These are phyloP conservation scores for Gopherus evgoodei DNA, from an alignment of 2,113 vertebrate species.

Conservation along the genomic window DNA sequence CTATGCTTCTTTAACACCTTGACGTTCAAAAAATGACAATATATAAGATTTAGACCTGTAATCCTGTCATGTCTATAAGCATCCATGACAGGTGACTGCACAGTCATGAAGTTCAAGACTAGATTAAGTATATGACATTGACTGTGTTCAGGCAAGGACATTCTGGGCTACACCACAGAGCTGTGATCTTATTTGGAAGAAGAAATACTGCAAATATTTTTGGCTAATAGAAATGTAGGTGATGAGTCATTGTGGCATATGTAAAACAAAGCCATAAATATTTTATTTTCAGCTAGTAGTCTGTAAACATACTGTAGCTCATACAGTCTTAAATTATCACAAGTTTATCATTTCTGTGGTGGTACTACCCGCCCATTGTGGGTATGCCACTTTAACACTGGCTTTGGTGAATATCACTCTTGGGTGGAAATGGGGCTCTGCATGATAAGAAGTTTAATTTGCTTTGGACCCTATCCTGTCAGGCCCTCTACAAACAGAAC, in stretches of 20 bases:
- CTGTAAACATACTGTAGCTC: background rate
- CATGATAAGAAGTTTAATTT: background rate
- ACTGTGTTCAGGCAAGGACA: constrained; percentile 31
- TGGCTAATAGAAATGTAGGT: background rate
- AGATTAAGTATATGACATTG: constrained; percentile 53
- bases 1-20: constrained; percentile 60
- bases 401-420: background rate
- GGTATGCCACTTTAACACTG: background rate
- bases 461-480: background rate
- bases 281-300: background rate
- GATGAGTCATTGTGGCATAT: background rate
- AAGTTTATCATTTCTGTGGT: background rate
- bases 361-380: background rate
- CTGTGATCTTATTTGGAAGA: background rate
- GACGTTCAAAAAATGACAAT: constrained; percentile 57
- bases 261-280: background rate
- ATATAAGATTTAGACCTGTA: constrained; percentile 55
- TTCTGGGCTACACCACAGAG: background rate
- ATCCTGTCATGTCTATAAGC: constrained; percentile 38
- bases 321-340: background rate
- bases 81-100: constrained; percentile 60
- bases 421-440: background rate
- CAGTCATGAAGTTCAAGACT: constrained; percentile 46
- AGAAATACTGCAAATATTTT: background rate
- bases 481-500: background rate